These are phyloP conservation scores for Triops longicaudatus DNA, from an alignment of 1,140 invertebrate genomes.

Conservation along the genomic window DNA sequence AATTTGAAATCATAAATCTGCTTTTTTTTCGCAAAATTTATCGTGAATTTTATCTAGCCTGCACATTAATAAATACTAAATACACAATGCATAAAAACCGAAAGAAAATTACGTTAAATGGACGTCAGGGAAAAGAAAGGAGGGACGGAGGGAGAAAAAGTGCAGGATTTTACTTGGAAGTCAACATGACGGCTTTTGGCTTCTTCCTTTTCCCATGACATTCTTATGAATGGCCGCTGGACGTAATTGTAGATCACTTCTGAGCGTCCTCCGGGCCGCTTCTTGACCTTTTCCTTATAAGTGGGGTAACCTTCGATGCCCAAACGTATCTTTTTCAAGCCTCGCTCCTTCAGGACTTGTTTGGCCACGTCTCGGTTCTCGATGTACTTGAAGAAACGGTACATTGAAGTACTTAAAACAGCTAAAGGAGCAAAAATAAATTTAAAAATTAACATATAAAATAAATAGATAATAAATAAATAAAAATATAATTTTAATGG, in stretches of 20 bases:
- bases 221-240: constrained; percentile 97
- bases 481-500: too few species aligned
- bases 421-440: constrained; percentile 45
- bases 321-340: constrained; percentile 96
- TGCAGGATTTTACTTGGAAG: constrained; percentile 54
- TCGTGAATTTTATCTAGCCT: too few species aligned
- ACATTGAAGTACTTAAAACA: constrained; percentile 82
- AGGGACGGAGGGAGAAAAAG: neutral
- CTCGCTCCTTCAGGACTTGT: constrained; percentile 93
- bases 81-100: too few species aligned
- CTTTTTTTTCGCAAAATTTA: too few species aligned
- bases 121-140: neutral
- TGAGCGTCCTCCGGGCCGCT: constrained; percentile 77
- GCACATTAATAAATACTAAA: too few species aligned
- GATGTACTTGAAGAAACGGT: constrained; percentile 98
- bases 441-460: constrained; percentile 19
- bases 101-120: too few species aligned
- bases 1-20: too few species aligned
- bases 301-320: constrained; percentile 99
- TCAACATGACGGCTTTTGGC: constrained; percentile 98
- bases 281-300: constrained; percentile 93
- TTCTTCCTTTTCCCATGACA: constrained; percentile 99
- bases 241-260: constrained; percentile 99
- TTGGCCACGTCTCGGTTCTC: constrained; percentile 99
- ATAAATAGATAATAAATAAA: constrained; percentile 27